phyloP scores from a whole-genome alignment of 2,888 invertebrate genomes.

The Epinotia ramella region DNA sequence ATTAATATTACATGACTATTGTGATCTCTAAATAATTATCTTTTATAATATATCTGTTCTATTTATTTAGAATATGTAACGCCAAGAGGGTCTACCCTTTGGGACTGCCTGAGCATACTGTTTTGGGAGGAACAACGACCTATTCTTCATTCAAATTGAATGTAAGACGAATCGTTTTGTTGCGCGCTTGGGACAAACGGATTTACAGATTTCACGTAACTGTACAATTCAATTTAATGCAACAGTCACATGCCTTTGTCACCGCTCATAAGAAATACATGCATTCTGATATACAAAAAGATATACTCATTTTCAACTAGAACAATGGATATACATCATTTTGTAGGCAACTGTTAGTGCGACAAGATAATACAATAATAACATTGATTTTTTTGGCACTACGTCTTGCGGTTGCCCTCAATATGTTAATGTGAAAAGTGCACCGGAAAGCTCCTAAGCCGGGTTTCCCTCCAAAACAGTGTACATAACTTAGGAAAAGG shows the following conservation, averaged over 20 bases:
- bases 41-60: conserved; percentile 45
- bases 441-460: background rate
- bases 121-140: conserved; percentile 5
- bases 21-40: conserved; percentile 41
- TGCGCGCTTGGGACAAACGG: background rate
- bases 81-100: conserved; percentile 46
- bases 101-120: conserved; percentile 44
- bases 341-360: no score
- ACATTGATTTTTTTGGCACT: background rate
- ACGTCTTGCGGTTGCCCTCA: background rate
- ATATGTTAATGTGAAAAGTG: background rate
- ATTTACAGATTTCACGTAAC: background rate
- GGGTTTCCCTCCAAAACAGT: conserved; percentile 20
- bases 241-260: background rate
- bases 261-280: background rate
- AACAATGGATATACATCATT: no score
- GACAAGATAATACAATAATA: background rate
- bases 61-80: conserved; percentile 56
- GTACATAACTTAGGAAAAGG: conserved; percentile 25
- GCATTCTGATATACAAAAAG: no score
- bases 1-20: conserved; percentile 36
- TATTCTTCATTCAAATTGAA: no score
- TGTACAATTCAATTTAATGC: background rate
- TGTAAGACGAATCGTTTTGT: background rate
- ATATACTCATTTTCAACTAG: no score